phyloP scores from a whole-genome alignment of 2,888 invertebrate species.

The Plebejus melissa region DNA sequence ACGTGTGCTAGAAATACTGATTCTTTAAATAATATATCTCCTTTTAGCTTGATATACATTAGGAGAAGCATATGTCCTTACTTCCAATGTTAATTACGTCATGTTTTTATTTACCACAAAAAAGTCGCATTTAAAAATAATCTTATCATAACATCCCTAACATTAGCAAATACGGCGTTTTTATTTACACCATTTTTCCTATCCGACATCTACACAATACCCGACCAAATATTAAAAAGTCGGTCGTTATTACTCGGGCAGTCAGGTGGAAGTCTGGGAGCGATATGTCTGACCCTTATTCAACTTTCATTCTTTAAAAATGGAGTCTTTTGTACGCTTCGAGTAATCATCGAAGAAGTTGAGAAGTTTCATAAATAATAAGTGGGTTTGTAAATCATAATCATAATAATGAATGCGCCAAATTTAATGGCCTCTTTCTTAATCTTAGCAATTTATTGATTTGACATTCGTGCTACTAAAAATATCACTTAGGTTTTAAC shows the following conservation, averaged over 20 bases:
- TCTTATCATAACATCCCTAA: not conserved
- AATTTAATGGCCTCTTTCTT: not conserved
- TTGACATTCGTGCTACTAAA: not conserved
- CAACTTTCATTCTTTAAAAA: constrained; percentile 23
- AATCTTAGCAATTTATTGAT: not conserved
- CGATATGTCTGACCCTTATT: constrained; percentile 27
- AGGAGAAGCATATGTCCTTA: too few relatives aligned
- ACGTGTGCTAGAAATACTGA: too few relatives aligned
- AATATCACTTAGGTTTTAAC: too few relatives aligned
- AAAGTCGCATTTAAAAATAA: not conserved
- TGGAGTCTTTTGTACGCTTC: constrained; percentile 19
- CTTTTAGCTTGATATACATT: too few relatives aligned
- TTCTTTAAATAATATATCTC: too few relatives aligned
- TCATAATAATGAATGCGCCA: not conserved
- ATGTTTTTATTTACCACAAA: not conserved
- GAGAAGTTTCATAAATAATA: not conserved
- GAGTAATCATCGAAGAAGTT: constrained; percentile 18
- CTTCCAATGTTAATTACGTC: too few relatives aligned
- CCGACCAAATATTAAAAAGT: constrained; percentile 25
- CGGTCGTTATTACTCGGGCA: constrained; percentile 26
- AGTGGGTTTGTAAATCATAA: not conserved
- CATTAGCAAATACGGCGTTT: not conserved
- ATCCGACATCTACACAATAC: constrained; percentile 11
- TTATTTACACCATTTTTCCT: constrained; percentile 5
- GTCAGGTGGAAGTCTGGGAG: constrained; percentile 23